phyloP scores from a whole-genome alignment of 92 coral and sea anemone species.

The Porites evermanni region DNA sequence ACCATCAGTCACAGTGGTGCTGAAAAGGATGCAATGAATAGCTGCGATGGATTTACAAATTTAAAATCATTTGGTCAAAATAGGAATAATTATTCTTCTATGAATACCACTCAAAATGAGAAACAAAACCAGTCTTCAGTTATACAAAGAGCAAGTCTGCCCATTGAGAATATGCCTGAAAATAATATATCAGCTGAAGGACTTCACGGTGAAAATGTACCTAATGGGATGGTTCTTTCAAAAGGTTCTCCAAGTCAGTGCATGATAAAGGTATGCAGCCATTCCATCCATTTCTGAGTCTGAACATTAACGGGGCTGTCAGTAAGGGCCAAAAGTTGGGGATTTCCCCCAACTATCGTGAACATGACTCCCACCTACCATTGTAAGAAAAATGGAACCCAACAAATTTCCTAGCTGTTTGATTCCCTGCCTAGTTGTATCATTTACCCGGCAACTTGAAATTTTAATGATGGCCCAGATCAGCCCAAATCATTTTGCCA shows the following conservation, averaged over 20 bases:
- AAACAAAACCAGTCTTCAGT: not conserved
- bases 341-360: no score
- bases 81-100: not conserved
- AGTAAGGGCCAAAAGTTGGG: no score
- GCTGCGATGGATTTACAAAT: slow-evolving; percentile 4
- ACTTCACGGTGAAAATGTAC: not conserved
- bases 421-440: no score
- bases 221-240: not conserved
- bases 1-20: slow-evolving; percentile 26
- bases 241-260: slow-evolving; percentile 2
- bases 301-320: no score
- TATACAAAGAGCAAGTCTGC: not conserved
- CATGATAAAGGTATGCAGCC: slow-evolving; percentile 17
- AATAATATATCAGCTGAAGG: not conserved
- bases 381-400: no score
- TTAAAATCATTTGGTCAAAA: not conserved
- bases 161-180: not conserved
- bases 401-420: no score
- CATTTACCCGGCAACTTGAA: no score
- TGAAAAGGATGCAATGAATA: not conserved
- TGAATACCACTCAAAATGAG: not conserved
- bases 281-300: no score
- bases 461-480: no score
- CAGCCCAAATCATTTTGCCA: no score
- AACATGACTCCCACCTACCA: no score